phyloP scores from a whole-genome alignment of 2,113 vertebrate genomes.

The Lipophrys pholis region DNA sequence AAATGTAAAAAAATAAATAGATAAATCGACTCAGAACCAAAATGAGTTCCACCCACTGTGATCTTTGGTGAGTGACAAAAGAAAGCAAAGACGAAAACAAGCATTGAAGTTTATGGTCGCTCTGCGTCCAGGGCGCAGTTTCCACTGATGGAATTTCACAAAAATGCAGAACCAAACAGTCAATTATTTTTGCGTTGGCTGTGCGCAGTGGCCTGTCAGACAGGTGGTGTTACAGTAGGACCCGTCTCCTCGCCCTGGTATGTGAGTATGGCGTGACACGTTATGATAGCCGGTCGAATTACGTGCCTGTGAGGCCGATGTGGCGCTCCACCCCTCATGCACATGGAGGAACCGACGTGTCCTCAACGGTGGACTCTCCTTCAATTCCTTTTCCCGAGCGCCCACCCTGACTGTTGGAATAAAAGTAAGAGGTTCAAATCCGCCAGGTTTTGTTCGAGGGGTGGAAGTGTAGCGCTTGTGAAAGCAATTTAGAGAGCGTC shows the following conservation, averaged over 20 bases:
- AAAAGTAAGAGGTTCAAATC: constrained; percentile 50
- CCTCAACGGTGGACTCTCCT: constrained; percentile 1
- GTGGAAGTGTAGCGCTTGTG: constrained; percentile 41
- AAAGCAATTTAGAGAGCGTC: constrained; percentile 68
- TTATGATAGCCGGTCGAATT: constrained; percentile 53
- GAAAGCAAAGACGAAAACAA: neutral
- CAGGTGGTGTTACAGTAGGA: constrained; percentile 64
- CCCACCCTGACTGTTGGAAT: constrained; percentile 60
- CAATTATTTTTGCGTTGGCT: constrained; percentile 43
- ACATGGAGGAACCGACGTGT: neutral
- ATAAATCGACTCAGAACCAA: constrained; percentile 30
- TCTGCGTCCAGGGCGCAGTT: constrained; percentile 1
- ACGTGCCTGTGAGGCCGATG: constrained; percentile 33
- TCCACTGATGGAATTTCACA: constrained; percentile 46
- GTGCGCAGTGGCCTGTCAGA: constrained; percentile 34
- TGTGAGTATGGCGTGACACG: constrained; percentile 28
- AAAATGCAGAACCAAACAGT: constrained; percentile 68
- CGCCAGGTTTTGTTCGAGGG: constrained; percentile 65
- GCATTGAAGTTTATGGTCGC: neutral
- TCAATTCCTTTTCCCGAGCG: constrained; percentile 5
- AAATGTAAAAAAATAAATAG: neutral
- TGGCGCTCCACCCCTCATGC: constrained; percentile 7
- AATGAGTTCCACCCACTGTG: constrained; percentile 16
- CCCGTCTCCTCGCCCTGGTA: constrained; percentile 33
- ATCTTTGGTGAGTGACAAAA: constrained; percentile 24